Evolutionary conservation across 2,797 vertebrate genomes (phyloP).

Genomic region (Amblyraja radiata): DNA sequence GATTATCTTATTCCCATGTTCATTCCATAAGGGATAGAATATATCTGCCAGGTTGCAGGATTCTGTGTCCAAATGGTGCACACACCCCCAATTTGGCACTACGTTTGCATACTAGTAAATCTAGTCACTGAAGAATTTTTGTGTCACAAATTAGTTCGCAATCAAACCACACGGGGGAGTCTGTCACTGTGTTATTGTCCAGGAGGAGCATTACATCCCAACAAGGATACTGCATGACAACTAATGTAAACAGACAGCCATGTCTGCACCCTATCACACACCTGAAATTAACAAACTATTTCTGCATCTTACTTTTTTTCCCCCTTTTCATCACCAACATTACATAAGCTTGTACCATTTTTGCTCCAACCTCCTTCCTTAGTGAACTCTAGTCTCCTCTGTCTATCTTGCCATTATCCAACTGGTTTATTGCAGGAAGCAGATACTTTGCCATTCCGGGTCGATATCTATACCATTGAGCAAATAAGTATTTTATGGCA

Average conservation of each 20-base stretch:
- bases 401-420: background rate
- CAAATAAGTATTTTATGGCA: background rate
- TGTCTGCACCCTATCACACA: background rate
- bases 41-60: no score
- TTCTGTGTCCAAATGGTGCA: no score
- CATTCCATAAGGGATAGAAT: no score
- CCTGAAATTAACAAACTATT: background rate
- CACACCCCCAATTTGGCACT: no score
- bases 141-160: background rate
- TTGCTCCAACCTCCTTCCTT: background rate
- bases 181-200: background rate
- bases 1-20: no score
- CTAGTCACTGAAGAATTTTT: no score
- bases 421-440: background rate
- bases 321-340: background rate
- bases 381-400: background rate
- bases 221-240: background rate
- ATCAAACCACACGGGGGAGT: background rate
- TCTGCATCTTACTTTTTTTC: background rate
- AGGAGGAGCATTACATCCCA: background rate
- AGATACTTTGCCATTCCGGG: background rate
- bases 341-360: background rate
- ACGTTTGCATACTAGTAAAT: no score
- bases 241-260: background rate
- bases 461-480: background rate